Conservation (phyloP, 2,113 vertebrate species). For the Taurulus bubalis region DNA sequence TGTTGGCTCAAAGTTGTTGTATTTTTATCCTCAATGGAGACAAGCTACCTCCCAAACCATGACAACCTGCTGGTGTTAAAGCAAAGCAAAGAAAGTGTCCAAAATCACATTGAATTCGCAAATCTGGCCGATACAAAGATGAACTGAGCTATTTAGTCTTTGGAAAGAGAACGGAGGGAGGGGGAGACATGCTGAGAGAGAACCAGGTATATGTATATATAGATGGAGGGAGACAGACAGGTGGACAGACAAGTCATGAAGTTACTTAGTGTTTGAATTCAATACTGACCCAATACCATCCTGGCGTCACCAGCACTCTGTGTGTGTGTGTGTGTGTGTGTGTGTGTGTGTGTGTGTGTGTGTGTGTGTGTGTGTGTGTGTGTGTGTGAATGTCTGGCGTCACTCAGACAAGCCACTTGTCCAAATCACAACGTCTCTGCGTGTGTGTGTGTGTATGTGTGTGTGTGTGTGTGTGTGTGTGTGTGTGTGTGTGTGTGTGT, state of each 20-base stretch:
- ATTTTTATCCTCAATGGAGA: not conserved
- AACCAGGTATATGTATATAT: not conserved
- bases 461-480: slow-evolving; percentile 31
- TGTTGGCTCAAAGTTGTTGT: not conserved
- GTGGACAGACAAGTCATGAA: slow-evolving; percentile 43
- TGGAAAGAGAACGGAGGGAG: not conserved
- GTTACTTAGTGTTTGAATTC: slow-evolving; percentile 70
- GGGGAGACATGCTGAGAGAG: not conserved
- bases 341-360: slow-evolving; percentile 20
- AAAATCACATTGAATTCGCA: not conserved
- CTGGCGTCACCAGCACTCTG: slow-evolving; percentile 70
- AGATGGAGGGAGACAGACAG: slow-evolving; percentile 21
- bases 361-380: slow-evolving; percentile 18
- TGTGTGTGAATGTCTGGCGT: slow-evolving; percentile 64
- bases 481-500: slow-evolving; percentile 32
- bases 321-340: slow-evolving; percentile 19
- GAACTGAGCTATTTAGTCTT: not conserved
- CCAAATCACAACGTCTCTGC: slow-evolving; percentile 48
- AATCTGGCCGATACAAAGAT: not conserved
- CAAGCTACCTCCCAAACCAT: not conserved
- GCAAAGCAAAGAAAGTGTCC: not conserved
- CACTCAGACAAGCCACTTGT: slow-evolving; percentile 67
- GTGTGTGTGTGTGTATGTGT: slow-evolving; percentile 27
- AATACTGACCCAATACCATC: slow-evolving; percentile 69
- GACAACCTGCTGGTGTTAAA: not conserved